These are phyloP conservation scores for Emmelina monodactyla DNA, from an alignment of 2,888 invertebrate genomes.

Conservation along the genomic window DNA sequence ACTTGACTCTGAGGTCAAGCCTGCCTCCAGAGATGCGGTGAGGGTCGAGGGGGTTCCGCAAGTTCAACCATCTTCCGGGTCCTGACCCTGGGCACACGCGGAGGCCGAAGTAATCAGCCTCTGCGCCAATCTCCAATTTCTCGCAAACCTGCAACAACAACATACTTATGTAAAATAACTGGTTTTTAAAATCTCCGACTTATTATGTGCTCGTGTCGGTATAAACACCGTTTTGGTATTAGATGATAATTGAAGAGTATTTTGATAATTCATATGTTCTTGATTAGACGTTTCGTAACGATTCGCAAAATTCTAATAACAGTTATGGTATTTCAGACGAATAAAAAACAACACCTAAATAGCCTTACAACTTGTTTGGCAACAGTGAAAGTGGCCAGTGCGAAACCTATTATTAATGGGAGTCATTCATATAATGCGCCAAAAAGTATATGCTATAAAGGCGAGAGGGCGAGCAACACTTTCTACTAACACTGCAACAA, in stretches of 20 bases:
- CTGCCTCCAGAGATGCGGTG: conserved; percentile 74
- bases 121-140: conserved; percentile 81
- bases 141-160: conserved; percentile 76
- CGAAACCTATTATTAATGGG: conserved; percentile 16
- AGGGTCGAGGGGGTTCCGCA: conserved; percentile 81
- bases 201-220: no score
- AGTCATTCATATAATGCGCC: background rate
- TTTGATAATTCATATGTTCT: background rate
- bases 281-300: background rate
- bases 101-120: conserved; percentile 89
- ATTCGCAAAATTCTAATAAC: background rate
- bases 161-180: no score
- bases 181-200: no score
- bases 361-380: conserved; percentile 2
- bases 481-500: no score
- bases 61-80: conserved; percentile 85
- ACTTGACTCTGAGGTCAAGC: conserved; percentile 81
- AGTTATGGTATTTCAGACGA: background rate
- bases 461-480: no score
- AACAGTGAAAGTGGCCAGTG: conserved; percentile 16
- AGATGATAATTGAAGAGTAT: no score
- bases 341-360: background rate
- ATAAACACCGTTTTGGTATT: no score
- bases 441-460: no score
- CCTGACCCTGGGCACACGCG: conserved; percentile 67